Evolutionary conservation across 2,888 invertebrate species (phyloP).

Genomic region (Geotrupes spiniger): DNA sequence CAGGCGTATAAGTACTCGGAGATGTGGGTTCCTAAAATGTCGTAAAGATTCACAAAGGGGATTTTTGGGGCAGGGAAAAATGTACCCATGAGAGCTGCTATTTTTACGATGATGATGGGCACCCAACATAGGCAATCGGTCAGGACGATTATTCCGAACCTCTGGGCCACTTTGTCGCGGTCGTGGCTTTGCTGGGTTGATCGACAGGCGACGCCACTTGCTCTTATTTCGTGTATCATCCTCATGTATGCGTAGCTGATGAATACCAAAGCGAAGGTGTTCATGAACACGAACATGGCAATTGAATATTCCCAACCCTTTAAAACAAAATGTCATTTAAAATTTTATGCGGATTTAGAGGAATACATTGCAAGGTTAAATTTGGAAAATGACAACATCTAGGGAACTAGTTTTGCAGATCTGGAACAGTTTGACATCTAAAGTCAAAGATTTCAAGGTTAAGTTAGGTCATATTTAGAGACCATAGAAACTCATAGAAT

Average conservation of each 20-base stretch:
- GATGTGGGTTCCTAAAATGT: slow-evolving; percentile 52
- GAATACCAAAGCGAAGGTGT: slow-evolving; percentile 56
- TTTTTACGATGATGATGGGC: slow-evolving; percentile 58
- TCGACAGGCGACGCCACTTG: slow-evolving; percentile 57
- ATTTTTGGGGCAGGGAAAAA: neutral
- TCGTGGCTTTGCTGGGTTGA: slow-evolving; percentile 59
- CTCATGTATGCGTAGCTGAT: slow-evolving; percentile 57
- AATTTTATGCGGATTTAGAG: too few relatives aligned
- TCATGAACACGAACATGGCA: slow-evolving; percentile 56
- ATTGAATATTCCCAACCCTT: slow-evolving; percentile 63
- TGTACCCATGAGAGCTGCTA: slow-evolving; percentile 56
- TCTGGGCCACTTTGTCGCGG: slow-evolving; percentile 55
- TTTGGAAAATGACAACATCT: too few relatives aligned
- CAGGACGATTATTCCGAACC: slow-evolving; percentile 59
- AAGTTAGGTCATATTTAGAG: too few relatives aligned
- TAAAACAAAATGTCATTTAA: slow-evolving; percentile 20
- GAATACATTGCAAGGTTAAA: too few relatives aligned
- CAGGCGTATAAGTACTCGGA: slow-evolving; percentile 58
- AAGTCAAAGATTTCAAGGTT: too few relatives aligned
- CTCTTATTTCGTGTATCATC: slow-evolving; percentile 58
- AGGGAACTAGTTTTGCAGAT: too few relatives aligned
- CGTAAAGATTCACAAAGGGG: neutral
- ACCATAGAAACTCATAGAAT: too few relatives aligned
- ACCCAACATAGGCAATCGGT: slow-evolving; percentile 63
- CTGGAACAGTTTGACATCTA: too few relatives aligned